Percentiles rank a stretch among this genome's conserved stretches.
Evolutionary conservation across 2,113 vertebrate genomes (phyloP).

Genomic region (Cynoglossus semilaevis): DNA sequence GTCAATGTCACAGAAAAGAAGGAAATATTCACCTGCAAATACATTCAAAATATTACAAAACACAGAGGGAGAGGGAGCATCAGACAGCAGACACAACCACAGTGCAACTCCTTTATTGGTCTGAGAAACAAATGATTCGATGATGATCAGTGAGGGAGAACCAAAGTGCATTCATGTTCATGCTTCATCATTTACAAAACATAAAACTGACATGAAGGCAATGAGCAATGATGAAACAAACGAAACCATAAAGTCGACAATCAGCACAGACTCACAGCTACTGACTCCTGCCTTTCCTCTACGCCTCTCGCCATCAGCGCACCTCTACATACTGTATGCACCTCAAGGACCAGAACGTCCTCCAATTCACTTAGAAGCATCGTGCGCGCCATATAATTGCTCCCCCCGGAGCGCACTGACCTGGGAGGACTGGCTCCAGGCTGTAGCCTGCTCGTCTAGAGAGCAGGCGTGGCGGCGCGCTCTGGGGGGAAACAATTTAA

Average conservation of each 20-base stretch:
- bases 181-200: constrained; percentile 25
- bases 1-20: background rate
- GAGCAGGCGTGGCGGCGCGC: constrained; percentile 79
- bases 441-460: constrained; percentile 79
- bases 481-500: constrained; percentile 81
- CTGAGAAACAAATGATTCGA: constrained; percentile 48
- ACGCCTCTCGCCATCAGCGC: background rate
- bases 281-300: constrained; percentile 33
- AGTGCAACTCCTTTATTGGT: constrained; percentile 27
- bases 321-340: constrained; percentile 28
- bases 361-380: constrained; percentile 49
- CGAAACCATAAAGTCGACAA: constrained; percentile 36
- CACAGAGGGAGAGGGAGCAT: constrained; percentile 8
- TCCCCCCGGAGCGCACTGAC: constrained; percentile 82
- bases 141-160: constrained; percentile 31
- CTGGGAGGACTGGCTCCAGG: constrained; percentile 81
- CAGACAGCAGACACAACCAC: constrained; percentile 33
- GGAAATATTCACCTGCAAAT: constrained; percentile 36
- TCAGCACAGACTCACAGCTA: constrained; percentile 38
- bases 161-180: constrained; percentile 22
- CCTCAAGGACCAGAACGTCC: constrained; percentile 47
- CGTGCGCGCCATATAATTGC: constrained; percentile 69
- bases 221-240: constrained; percentile 34
- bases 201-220: constrained; percentile 11
- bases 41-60: background rate